Conservation (phyloP, 2,888 invertebrate species). For the Patella caerulea region DNA sequence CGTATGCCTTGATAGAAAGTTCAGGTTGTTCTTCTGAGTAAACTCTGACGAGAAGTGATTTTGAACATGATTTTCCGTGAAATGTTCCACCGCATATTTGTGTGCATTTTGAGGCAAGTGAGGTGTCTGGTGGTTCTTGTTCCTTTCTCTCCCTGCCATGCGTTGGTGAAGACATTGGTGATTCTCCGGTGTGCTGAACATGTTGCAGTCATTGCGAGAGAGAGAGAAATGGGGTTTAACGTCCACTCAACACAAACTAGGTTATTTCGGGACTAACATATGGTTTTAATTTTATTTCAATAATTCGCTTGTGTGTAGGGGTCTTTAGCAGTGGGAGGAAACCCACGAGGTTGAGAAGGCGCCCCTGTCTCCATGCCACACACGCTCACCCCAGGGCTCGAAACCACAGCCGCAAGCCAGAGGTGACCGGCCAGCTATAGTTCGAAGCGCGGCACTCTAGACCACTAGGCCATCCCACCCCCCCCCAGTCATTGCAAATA, state of each 20-base stretch:
- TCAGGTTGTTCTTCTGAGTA: conserved; percentile 21
- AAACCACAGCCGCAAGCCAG: too few relatives aligned
- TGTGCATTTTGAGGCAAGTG: conserved; percentile 15
- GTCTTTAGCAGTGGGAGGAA: too few relatives aligned
- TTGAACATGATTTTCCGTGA: conserved; percentile 27
- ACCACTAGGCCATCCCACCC: too few relatives aligned
- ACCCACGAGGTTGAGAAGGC: too few relatives aligned
- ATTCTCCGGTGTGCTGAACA: background rate
- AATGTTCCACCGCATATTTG: conserved; percentile 20
- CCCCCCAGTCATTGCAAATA: conserved; percentile 29
- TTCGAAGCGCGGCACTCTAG: background rate
- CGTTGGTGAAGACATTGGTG: background rate
- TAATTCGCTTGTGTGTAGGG: too few relatives aligned
- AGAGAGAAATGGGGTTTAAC: too few relatives aligned
- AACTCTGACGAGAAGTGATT: conserved; percentile 19
- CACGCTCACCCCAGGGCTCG: too few relatives aligned
- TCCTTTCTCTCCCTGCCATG: conserved; percentile 10
- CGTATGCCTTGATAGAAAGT: conserved; percentile 19
- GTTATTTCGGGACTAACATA: too few relatives aligned
- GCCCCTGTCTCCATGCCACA: too few relatives aligned
- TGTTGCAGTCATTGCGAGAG: background rate
- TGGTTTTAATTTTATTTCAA: too few relatives aligned
- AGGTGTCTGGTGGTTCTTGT: background rate
- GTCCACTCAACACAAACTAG: too few relatives aligned
- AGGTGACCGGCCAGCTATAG: too few relatives aligned